phyloP scores from a whole-genome alignment of 2,113 vertebrate genomes.

The Lanius collurio region DNA sequence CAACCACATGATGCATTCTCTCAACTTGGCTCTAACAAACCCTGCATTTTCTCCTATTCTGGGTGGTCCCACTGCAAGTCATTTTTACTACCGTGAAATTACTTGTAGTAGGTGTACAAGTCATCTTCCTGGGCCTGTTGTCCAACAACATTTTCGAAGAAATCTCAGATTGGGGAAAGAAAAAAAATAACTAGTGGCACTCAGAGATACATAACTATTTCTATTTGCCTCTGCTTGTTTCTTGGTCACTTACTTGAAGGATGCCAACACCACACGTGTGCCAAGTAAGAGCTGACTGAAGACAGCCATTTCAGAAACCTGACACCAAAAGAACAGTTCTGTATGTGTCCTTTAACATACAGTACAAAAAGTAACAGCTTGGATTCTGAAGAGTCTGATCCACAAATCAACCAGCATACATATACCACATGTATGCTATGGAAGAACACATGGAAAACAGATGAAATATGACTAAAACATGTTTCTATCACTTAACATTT shows the following conservation, averaged over 20 bases:
- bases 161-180: background rate
- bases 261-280: background rate
- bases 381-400: conserved; percentile 6
- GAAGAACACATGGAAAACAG: background rate
- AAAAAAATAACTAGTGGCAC: background rate
- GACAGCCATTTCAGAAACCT: background rate
- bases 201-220: background rate
- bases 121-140: background rate
- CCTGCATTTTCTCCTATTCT: background rate
- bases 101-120: background rate
- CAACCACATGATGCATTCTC: background rate
- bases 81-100: background rate
- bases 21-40: background rate
- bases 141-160: background rate
- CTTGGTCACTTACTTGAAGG: background rate
- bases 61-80: background rate
- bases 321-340: conserved; percentile 25
- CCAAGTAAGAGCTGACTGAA: background rate
- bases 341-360: background rate
- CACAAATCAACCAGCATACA: background rate
- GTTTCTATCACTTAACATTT: background rate
- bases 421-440: background rate
- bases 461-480: conserved; percentile 31
- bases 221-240: background rate
- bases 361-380: background rate